Evolutionary conservation across 2,113 vertebrate genomes (phyloP).

Genomic region (Uria lomvia): DNA sequence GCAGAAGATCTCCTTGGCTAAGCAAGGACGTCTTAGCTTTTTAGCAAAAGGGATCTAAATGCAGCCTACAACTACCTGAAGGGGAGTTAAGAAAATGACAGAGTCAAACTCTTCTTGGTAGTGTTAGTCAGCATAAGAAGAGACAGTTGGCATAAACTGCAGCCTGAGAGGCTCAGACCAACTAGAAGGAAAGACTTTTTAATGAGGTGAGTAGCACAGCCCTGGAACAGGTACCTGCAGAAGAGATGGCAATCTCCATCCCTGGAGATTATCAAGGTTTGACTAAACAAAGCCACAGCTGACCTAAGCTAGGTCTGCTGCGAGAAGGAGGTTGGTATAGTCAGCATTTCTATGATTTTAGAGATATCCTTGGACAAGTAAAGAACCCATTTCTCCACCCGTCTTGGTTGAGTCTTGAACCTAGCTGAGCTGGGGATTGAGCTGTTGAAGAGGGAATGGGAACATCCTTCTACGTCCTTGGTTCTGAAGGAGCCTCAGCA

Average conservation of each 20-base stretch:
- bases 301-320: neutral
- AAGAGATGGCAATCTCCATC: neutral
- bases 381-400: neutral
- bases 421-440: neutral
- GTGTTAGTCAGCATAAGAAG: fast-evolving
- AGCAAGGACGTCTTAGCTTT: neutral
- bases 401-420: neutral
- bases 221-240: neutral
- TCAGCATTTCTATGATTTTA: neutral
- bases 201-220: neutral
- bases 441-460: neutral
- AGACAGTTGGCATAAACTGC: neutral
- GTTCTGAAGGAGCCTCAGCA: neutral
- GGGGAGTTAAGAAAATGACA: neutral
- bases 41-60: neutral
- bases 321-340: neutral
- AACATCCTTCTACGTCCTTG: neutral
- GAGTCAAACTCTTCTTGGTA: neutral
- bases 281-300: neutral
- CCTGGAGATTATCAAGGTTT: neutral
- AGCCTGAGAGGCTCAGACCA: neutral
- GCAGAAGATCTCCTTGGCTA: neutral
- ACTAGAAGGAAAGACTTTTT: neutral
- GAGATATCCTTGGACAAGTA: neutral
- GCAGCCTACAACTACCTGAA: neutral